Conservation (phyloP, 1,140 invertebrate species). For the Sminthurides bifidus region DNA sequence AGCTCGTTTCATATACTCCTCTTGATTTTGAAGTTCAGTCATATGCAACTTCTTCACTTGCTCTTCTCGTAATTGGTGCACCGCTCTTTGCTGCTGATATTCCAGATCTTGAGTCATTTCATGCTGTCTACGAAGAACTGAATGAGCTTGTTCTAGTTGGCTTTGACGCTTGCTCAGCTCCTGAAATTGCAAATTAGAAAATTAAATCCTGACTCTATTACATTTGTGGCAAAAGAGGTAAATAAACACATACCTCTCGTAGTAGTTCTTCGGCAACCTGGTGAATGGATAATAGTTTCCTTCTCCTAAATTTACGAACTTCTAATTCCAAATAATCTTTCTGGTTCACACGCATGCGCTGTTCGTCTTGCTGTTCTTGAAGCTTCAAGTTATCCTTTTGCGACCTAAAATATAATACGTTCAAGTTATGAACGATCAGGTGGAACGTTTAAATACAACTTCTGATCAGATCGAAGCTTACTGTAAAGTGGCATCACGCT, state of each 20-base stretch:
- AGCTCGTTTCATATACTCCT: constrained; percentile 88
- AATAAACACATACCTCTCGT: constrained; percentile 52
- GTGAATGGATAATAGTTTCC: constrained; percentile 75
- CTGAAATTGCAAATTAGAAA: constrained; percentile 39
- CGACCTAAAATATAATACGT: constrained; percentile 41
- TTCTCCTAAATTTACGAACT: constrained; percentile 80
- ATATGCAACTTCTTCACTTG: constrained; percentile 74
- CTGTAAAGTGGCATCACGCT: constrained; percentile 78
- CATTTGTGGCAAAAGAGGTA: neutral
- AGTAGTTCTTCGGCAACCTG: constrained; percentile 81
- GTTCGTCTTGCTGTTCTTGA: constrained; percentile 80
- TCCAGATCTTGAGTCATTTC: constrained; percentile 94
- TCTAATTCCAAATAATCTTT: constrained; percentile 84
- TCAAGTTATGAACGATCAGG: neutral
- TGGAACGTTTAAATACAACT: neutral
- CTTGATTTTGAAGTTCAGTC: constrained; percentile 89
- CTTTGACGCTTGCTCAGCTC: constrained; percentile 88
- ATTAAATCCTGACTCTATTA: neutral
- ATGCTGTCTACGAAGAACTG: constrained; percentile 90
- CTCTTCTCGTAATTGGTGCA: constrained; percentile 84
- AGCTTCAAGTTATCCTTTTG: constrained; percentile 88
- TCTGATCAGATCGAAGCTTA: constrained; percentile 37
- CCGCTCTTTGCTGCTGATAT: constrained; percentile 84
- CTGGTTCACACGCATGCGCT: constrained; percentile 70
- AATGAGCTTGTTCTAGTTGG: constrained; percentile 86